Conservation (phyloP, 2,888 invertebrate species). For the Nesidiocoris tenuis region DNA sequence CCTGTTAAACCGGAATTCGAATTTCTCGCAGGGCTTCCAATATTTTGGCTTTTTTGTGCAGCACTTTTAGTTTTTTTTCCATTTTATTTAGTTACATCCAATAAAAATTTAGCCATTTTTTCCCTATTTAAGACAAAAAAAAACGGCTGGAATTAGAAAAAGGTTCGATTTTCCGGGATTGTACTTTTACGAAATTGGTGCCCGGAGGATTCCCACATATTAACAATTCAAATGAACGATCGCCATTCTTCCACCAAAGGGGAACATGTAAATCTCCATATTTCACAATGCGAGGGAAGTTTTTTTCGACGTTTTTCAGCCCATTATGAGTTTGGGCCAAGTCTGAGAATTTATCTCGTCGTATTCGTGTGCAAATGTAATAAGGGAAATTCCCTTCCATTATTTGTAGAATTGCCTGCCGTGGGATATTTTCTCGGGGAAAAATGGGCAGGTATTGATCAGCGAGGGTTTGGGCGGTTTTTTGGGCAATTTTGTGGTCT, state of each 20-base stretch:
- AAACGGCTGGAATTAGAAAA: too few relatives aligned
- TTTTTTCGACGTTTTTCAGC: neutral
- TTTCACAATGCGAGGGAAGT: neutral
- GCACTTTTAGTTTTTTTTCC: too few relatives aligned
- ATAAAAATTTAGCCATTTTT: too few relatives aligned
- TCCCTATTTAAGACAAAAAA: too few relatives aligned
- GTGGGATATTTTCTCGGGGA: neutral
- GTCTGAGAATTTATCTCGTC: slow-evolving; percentile 14
- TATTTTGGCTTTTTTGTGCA: too few relatives aligned
- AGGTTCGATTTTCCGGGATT: too few relatives aligned
- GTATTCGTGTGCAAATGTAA: neutral
- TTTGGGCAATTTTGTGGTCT: too few relatives aligned
- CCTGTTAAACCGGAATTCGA: too few relatives aligned
- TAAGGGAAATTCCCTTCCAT: neutral
- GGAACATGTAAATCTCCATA: slow-evolving; percentile 29
- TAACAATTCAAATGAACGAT: slow-evolving; percentile 42
- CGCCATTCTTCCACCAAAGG: slow-evolving; percentile 30
- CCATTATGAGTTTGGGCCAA: slow-evolving; percentile 34
- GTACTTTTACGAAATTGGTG: too few relatives aligned
- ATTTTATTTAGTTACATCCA: too few relatives aligned
- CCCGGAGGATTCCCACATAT: slow-evolving; percentile 27
- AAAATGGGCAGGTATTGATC: neutral
- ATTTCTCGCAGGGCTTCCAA: too few relatives aligned
- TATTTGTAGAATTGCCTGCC: neutral
- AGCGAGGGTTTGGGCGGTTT: too few relatives aligned